These are phyloP conservation scores for Australoheros facetus DNA, from an alignment of 2,797 vertebrate species.

Conservation along the genomic window DNA sequence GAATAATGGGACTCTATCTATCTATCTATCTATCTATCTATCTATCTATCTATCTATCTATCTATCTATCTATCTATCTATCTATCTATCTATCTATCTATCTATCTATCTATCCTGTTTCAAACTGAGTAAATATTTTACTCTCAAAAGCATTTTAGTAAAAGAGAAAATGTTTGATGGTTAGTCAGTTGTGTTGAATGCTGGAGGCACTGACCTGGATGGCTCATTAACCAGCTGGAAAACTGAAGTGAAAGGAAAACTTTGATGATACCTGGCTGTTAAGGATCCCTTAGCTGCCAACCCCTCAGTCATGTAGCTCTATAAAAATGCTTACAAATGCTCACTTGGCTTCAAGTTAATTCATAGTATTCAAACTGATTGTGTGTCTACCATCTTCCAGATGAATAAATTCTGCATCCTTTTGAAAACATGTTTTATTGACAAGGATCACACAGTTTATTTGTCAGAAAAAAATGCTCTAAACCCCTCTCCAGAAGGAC, in stretches of 20 bases:
- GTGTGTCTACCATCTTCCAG: not conserved
- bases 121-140: not conserved
- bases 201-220: not conserved
- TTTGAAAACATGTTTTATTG: not conserved
- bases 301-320: not conserved
- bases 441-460: not conserved
- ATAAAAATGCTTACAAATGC: not conserved
- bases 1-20: no score
- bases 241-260: not conserved
- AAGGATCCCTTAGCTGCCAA: not conserved
- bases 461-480: slow-evolving; percentile 1
- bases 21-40: no score
- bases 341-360: not conserved
- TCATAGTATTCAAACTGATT: not conserved
- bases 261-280: not conserved
- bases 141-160: not conserved
- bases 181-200: not conserved
- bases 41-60: no score
- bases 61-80: no score
- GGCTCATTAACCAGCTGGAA: not conserved
- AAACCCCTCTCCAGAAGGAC: slow-evolving; percentile 38
- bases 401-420: not conserved
- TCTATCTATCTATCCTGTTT: not conserved
- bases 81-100: no score
- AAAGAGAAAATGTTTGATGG: not conserved